A percentile compares a stretch with the other conserved stretches of the same genome.
Evolutionary conservation across 2,888 invertebrate species (phyloP).

Genomic region (Lucinisca nassula): DNA sequence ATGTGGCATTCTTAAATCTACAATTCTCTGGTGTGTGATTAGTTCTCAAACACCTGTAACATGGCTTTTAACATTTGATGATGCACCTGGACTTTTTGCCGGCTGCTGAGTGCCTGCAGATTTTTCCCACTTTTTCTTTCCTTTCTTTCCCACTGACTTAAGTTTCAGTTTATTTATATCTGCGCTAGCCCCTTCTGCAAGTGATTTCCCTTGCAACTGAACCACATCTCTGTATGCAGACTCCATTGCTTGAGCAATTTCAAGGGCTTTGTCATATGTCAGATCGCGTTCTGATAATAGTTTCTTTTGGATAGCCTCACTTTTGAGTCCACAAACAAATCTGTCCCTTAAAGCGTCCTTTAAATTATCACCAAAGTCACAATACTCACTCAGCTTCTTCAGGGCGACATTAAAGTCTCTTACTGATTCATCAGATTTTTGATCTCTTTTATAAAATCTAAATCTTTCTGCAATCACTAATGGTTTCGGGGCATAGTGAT

Average conservation of each 20-base stretch:
- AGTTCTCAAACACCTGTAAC: neutral
- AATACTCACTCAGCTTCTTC: slow-evolving; percentile 57
- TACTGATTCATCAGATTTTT: slow-evolving; percentile 48
- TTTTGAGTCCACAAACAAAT: slow-evolving; percentile 61
- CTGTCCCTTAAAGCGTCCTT: slow-evolving; percentile 54
- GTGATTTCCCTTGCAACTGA: slow-evolving; percentile 16
- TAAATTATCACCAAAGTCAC: slow-evolving; percentile 60
- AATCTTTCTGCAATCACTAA: slow-evolving; percentile 60
- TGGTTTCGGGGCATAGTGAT: slow-evolving; percentile 59
- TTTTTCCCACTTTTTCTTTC: too few relatives aligned
- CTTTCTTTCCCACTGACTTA: neutral
- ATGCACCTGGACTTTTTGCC: neutral
- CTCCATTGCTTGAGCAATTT: slow-evolving; percentile 58
- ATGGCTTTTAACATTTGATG: neutral
- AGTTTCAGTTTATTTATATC: slow-evolving; percentile 17
- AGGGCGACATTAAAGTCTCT: slow-evolving; percentile 46
- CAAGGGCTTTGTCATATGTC: slow-evolving; percentile 43
- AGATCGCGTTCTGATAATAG: slow-evolving; percentile 50
- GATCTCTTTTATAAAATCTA: slow-evolving; percentile 63
- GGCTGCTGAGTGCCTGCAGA: neutral
- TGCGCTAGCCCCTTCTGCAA: neutral
- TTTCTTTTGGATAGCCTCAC: slow-evolving; percentile 49
- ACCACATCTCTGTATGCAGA: slow-evolving; percentile 46
- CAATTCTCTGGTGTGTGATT: too few relatives aligned
- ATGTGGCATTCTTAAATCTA: too few relatives aligned